Conservation (phyloP, 2,888 invertebrate species). For the Fabriciana adippe region DNA sequence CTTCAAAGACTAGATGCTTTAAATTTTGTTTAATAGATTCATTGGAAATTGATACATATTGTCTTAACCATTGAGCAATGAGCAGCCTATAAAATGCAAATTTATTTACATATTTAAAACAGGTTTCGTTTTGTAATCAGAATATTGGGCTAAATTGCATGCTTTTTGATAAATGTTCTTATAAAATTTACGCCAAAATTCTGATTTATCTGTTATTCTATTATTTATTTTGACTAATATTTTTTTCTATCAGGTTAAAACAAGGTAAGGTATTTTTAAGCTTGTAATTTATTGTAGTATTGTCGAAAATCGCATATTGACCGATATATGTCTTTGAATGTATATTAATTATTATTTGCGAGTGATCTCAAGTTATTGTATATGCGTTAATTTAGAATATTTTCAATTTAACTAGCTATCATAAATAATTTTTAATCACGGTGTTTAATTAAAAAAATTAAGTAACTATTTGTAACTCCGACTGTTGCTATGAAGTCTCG, state of each 20-base stretch:
- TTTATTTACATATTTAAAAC: conserved; percentile 8
- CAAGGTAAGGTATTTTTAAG: conserved; percentile 72
- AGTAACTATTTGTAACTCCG: conserved; percentile 16
- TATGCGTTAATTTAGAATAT: conserved; percentile 38
- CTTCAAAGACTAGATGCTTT: background rate
- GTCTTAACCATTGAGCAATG: conserved; percentile 1
- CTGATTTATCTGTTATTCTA: conserved; percentile 25
- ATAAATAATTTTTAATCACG: conserved; percentile 14
- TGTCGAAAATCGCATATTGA: conserved; percentile 30
- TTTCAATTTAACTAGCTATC: conserved; percentile 31
- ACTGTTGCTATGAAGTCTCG: conserved; percentile 13
- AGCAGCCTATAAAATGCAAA: background rate
- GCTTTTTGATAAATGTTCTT: conserved; percentile 5
- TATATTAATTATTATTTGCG: conserved; percentile 36
- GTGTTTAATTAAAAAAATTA: conserved; percentile 5
- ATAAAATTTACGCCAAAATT: conserved; percentile 32
- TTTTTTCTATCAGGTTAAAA: conserved; percentile 73
- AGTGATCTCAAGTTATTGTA: conserved; percentile 39
- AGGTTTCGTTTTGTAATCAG: conserved; percentile 29
- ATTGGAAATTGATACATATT: background rate
- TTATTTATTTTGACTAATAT: conserved; percentile 46
- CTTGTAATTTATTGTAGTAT: conserved; percentile 53
- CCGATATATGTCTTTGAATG: conserved; percentile 42
- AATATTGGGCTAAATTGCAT: conserved; percentile 32
- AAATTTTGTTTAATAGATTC: conserved; percentile 5